Base-by-base conservation (phyloP, 2,888 invertebrate genomes). In the Synanthedon andrenaeformis region DNA sequence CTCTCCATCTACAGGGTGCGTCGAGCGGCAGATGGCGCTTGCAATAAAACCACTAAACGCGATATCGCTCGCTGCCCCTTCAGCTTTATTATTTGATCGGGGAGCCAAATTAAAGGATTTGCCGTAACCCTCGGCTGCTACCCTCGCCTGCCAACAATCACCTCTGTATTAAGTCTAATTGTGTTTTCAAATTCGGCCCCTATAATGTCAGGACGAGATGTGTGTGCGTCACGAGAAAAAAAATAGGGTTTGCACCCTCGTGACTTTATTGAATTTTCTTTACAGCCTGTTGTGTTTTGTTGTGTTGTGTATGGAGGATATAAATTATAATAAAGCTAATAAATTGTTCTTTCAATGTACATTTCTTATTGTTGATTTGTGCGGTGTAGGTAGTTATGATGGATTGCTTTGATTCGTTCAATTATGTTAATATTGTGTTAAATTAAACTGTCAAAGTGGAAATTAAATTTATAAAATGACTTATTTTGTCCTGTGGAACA, bases 141-240 rank as follows among this genome's bases (percentile, higher is more conserved):
- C 86, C 87, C 85, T 81, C 81, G 74, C 79, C 72, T 70, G 79
- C 79, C 80, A 78, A 84, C 87, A 84, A 87, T 87, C 87, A 87
- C 87, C 87, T 85, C 86, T 86, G 86, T 87, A 87, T 87, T 87
- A 87, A 85, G 82, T 86, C 85, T 87, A 87, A 87, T 87, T 87
- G 86, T 87, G 87, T 87, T 87, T 87, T 87, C 84, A 81, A 85
- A 85, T 85, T 79, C 70, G 76, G 79, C 83, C 85, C 80, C 80
- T 79, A 79, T 78, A 79, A 79, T 78, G 69, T 62, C 66, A 73
- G 79, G 80, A 74, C 67, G 72, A 66, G 69, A 70, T 74, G 70
- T 72, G 70, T 72, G 70, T 72, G 74, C 70, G 69, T 65, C 75
- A 79, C 76, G 81, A 79, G 80, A 85, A 86, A 85, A 85, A 86